phyloP scores from a whole-genome alignment of 2,113 vertebrate species.

The Spermophilus dauricus region DNA sequence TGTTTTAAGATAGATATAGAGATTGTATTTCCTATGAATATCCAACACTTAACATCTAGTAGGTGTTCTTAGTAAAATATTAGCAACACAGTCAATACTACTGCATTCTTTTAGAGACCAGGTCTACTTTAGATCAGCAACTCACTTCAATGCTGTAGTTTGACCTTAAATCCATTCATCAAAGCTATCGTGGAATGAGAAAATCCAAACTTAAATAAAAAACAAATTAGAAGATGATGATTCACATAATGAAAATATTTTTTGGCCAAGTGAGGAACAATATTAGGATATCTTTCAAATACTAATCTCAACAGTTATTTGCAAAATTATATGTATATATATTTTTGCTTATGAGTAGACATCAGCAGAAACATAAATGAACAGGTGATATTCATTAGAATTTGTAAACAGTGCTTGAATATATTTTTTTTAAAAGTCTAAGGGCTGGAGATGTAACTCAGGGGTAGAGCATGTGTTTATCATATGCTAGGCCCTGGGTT shows the following conservation, averaged over 20 bases:
- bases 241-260: neutral
- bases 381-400: neutral
- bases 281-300: neutral
- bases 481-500: too few species aligned
- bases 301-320: neutral
- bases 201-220: conserved; percentile 17
- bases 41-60: neutral
- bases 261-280: neutral
- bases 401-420: neutral
- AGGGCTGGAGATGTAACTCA: neutral
- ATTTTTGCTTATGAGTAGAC: too few species aligned
- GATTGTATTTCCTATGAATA: conserved; percentile 21
- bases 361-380: neutral
- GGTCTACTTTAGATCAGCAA: neutral
- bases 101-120: neutral
- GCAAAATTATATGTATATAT: neutral
- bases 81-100: neutral
- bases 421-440: neutral
- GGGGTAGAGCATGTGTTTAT: neutral
- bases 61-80: neutral
- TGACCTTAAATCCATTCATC: neutral
- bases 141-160: neutral
- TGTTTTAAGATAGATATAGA: neutral
- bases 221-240: neutral
- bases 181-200: neutral